phyloP scores from a whole-genome alignment of 2,888 invertebrate genomes.

The Cantharis rufa region DNA sequence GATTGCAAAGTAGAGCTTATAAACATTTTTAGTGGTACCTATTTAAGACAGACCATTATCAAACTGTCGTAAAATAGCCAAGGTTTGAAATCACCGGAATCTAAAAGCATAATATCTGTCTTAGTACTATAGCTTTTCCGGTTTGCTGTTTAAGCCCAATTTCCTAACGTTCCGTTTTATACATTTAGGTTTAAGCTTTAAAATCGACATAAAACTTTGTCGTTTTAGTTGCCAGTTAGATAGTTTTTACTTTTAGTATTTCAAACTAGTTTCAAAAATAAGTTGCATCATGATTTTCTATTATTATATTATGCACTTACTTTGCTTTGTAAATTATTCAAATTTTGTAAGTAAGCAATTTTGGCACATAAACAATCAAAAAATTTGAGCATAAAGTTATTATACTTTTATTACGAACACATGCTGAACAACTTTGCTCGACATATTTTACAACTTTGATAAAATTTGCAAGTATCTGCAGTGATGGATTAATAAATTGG shows the following conservation, averaged over 20 bases:
- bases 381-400: background rate
- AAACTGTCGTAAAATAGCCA: slow-evolving; percentile 40
- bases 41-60: slow-evolving; percentile 38
- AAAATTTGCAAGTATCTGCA: background rate
- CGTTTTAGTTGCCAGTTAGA: background rate
- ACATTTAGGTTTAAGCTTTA: slow-evolving; percentile 26
- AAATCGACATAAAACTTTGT: slow-evolving; percentile 25
- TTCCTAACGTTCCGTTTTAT: slow-evolving; percentile 28
- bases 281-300: background rate
- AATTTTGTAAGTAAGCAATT: background rate
- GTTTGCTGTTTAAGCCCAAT: slow-evolving; percentile 23
- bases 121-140: slow-evolving; percentile 26
- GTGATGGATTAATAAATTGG: background rate
- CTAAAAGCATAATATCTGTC: slow-evolving; percentile 32
- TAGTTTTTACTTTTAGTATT: background rate
- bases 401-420: background rate
- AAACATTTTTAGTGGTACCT: slow-evolving; percentile 41
- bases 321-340: background rate
- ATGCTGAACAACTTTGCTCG: background rate
- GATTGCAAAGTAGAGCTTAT: background rate
- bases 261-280: background rate
- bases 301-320: background rate
- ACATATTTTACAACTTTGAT: background rate
- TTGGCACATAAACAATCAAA: background rate
- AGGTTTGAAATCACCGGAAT: slow-evolving; percentile 34